These are phyloP conservation scores for Caenorhabditis angaria DNA, from an alignment of 2,888 invertebrate genomes.

Conservation along the genomic window DNA sequence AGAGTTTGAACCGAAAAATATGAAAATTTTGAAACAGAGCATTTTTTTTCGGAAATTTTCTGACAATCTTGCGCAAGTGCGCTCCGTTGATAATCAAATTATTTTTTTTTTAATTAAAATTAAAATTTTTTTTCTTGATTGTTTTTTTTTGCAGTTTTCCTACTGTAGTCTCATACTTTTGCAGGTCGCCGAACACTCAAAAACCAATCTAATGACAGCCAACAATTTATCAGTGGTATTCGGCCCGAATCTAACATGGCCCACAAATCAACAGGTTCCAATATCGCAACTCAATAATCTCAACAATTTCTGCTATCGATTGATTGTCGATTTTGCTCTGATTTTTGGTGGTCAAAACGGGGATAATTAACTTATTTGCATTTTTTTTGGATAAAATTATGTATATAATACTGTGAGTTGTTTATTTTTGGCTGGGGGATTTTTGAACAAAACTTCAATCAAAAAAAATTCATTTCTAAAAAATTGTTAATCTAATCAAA, in stretches of 20 bases:
- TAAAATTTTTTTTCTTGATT: too few species aligned
- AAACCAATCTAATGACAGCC: constrained; percentile 87
- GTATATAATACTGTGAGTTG: not conserved
- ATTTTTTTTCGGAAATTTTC: too few species aligned
- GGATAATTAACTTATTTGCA: not conserved
- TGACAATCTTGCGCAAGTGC: too few species aligned
- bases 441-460: not conserved
- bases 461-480: not conserved
- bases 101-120: too few species aligned
- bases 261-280: constrained; percentile 75
- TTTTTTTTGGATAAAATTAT: not conserved
- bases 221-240: constrained; percentile 91
- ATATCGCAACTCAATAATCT: constrained; percentile 69
- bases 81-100: too few species aligned
- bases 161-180: too few species aligned
- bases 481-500: not conserved
- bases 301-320: constrained; percentile 70
- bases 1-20: too few species aligned
- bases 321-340: constrained; percentile 67
- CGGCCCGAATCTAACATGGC: constrained; percentile 89
- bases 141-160: too few species aligned
- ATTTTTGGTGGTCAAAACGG: constrained; percentile 58
- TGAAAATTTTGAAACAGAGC: too few species aligned
- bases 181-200: constrained; percentile 77
- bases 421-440: not conserved